phyloP scores from a whole-genome alignment of 2,888 invertebrate genomes.

The Dendrolimus houi region DNA sequence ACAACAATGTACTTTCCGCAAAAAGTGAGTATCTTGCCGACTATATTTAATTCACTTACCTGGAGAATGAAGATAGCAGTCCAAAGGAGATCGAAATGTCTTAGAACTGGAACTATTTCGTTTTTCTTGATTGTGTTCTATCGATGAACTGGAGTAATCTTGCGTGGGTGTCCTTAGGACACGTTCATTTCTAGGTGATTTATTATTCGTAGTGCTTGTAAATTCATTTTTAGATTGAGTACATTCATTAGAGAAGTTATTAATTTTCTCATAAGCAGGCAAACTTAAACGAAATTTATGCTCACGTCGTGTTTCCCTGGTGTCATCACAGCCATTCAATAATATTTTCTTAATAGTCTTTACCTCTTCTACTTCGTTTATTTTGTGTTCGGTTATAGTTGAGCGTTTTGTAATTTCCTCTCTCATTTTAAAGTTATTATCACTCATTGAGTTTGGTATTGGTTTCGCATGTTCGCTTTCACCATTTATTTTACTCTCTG shows the following conservation, averaged over 20 bases:
- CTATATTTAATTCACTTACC: conserved; percentile 16
- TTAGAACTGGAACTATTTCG: conserved; percentile 18
- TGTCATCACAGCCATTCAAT: conserved; percentile 48
- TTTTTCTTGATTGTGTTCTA: conserved; percentile 24
- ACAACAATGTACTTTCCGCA: too few relatives aligned
- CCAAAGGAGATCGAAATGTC: conserved; percentile 21
- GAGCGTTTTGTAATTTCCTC: conserved; percentile 55
- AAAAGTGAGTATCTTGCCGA: too few relatives aligned
- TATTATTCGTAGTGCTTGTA: background rate
- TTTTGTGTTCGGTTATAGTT: conserved; percentile 57
- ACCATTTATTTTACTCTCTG: conserved; percentile 37
- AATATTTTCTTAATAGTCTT: conserved; percentile 66
- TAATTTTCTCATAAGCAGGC: conserved; percentile 1
- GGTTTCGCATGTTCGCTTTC: conserved; percentile 33
- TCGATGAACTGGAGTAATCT: conserved; percentile 26
- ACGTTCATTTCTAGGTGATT: conserved; percentile 12
- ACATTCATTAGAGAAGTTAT: conserved; percentile 1
- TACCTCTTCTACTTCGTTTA: conserved; percentile 64
- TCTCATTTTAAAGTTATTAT: conserved; percentile 46
- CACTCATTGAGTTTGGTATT: conserved; percentile 51
- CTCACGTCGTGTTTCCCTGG: conserved; percentile 15
- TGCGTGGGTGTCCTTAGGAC: conserved; percentile 24
- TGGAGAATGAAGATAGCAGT: conserved; percentile 15
- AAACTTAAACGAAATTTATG: conserved; percentile 7
- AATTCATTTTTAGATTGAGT: conserved; percentile 1